Percentiles rank a stretch among this genome's conserved stretches.
These are phyloP conservation scores for Herpetotheres cachinnans DNA, from an alignment of 2,113 vertebrate genomes.

Conservation along the genomic window DNA sequence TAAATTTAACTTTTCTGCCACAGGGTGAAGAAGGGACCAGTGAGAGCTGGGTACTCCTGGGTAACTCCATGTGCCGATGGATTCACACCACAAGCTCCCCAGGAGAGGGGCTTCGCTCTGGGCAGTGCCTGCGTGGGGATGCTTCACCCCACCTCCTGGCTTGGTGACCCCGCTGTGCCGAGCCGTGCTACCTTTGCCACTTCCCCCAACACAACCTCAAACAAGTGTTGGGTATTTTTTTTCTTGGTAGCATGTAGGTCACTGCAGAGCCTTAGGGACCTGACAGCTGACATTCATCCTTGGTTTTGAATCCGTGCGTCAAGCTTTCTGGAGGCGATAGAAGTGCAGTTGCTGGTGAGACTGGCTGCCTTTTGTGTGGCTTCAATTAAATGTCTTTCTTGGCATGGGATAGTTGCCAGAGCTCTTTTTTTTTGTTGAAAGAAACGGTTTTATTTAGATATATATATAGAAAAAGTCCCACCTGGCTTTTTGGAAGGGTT, in stretches of 20 bases:
- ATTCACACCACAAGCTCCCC: not conserved
- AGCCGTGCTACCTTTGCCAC: not conserved
- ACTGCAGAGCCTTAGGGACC: conserved; percentile 20
- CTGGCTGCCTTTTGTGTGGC: not conserved
- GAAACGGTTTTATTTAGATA: not conserved
- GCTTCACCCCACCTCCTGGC: not conserved
- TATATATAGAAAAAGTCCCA: not conserved
- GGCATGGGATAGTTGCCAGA: not conserved
- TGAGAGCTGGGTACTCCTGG: not conserved
- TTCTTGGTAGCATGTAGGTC: conserved; percentile 2
- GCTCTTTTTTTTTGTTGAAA: not conserved
- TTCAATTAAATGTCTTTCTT: conserved; percentile 12
- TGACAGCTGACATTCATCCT: conserved; percentile 37
- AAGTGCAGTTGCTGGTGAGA: conserved; percentile 18
- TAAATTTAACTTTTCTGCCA: not conserved
- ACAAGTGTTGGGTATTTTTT: not conserved
- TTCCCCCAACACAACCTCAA: not conserved
- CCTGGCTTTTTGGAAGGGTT: conserved; percentile 41
- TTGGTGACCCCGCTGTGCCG: rapidly evolving
- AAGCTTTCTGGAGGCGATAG: conserved; percentile 9
- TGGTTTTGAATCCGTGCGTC: not conserved
- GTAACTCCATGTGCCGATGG: rapidly evolving
- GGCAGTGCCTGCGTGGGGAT: not conserved
- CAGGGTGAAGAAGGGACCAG: rapidly evolving
- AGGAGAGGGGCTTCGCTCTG: rapidly evolving